Percentiles rank a stretch among this genome's conserved stretches.
phyloP scores from a whole-genome alignment of 2,113 vertebrate genomes.

The Aldabrachelys gigantea region DNA sequence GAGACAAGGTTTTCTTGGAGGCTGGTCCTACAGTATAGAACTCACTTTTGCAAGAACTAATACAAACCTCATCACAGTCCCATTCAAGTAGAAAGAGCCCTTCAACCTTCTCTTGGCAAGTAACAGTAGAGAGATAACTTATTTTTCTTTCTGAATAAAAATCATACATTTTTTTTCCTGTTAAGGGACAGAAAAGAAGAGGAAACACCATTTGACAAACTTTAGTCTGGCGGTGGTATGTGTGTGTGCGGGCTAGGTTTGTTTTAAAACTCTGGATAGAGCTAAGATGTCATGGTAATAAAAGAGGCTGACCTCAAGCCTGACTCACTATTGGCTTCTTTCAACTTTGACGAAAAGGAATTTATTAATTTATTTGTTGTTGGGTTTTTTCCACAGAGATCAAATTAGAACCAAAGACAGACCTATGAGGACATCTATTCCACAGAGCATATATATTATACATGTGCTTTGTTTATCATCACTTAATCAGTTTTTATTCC shows the following conservation, averaged over 20 bases:
- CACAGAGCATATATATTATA: background rate
- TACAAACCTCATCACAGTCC: background rate
- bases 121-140: background rate
- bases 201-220: background rate
- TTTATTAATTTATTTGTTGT: background rate
- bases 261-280: background rate
- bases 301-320: background rate
- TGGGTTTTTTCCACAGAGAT: background rate
- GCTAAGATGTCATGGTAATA: background rate
- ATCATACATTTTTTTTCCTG: background rate
- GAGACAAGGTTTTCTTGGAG: background rate
- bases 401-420: background rate
- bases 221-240: background rate
- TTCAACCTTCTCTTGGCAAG: background rate
- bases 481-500: background rate
- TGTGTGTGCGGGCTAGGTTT: background rate
- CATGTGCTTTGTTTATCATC: background rate
- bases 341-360: background rate
- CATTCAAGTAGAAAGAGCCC: background rate
- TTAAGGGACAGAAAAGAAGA: background rate
- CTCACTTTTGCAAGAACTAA: background rate
- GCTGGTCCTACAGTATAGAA: background rate
- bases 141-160: background rate
- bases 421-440: background rate
- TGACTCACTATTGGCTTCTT: background rate